Conservation (phyloP, 2,113 vertebrate species). For the Colaptes auratus region DNA sequence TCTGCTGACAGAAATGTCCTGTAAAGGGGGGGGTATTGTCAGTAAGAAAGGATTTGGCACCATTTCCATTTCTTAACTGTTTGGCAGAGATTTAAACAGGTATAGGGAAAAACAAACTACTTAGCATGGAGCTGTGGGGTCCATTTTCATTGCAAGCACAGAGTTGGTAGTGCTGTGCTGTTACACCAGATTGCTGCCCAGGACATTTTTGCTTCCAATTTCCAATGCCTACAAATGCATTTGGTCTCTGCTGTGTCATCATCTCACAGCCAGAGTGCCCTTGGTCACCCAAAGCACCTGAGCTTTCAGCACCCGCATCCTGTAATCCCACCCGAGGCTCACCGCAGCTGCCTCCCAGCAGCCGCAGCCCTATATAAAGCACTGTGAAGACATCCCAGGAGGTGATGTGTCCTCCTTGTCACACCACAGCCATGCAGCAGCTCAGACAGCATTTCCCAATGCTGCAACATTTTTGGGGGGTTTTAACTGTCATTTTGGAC, state of each 20-base stretch:
- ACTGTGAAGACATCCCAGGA: no score
- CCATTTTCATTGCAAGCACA: not conserved
- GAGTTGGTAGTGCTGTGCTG: not conserved
- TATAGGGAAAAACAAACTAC: not conserved
- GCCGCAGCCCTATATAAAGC: not conserved
- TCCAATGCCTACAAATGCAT: not conserved
- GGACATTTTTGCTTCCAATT: not conserved
- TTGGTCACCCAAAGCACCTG: not conserved
- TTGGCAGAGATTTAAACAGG: not conserved
- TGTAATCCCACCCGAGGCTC: not conserved
- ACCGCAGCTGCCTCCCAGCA: no score
- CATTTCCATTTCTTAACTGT: not conserved
- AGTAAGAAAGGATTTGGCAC: not conserved
- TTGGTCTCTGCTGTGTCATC: not conserved
- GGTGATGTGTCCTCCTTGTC: fast-evolving
- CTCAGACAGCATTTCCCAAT: not conserved
- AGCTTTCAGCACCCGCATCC: not conserved
- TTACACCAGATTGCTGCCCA: not conserved
- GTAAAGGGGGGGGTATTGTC: not conserved
- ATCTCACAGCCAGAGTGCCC: not conserved
- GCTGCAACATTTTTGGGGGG: not conserved
- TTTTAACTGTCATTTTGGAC: not conserved
- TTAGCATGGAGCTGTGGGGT: not conserved
- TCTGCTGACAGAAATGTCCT: not conserved
- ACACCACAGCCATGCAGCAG: fast-evolving